Base-by-base conservation (phyloP, 2,888 invertebrate genomes). In the Thera obeliscata region DNA sequence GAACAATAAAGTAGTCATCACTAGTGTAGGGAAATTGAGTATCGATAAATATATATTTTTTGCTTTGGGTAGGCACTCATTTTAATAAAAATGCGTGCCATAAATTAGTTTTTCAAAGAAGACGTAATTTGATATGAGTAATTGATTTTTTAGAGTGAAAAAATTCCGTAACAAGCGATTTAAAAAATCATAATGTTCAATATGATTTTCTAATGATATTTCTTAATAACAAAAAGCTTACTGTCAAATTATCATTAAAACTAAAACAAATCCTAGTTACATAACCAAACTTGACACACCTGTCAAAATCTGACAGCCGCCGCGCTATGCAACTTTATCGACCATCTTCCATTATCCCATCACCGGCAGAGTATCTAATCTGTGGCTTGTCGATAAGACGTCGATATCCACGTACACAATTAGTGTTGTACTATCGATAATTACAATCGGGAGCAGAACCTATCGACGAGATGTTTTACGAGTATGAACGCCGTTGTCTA, bases 361-460 rank as follows among this genome's bases (percentile, higher is more conserved):
- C 81, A 80, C 76, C 41, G 62, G 61, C 46, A 54, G 57, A 36
- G 48, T 65, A 56, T 65, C 56, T 66, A 66, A 67, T 67, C 73
- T 66, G 69, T 64, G 76, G 76, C 64, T 67, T 72, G 73, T 77
- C 81, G 85, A 82, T 70, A 59, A 41, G 59, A 71, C 52, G 59
- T 66, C 60, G 75, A 75, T 86, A 87, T 76, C 81, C 80, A 76
- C 79, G 79, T 78, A 78, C 83, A 84, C 85, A 88, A 87, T 88
- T 87, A 87, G 88, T 86, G 84, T 73, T 81, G 83, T 81, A 71
- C 85, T 90, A 90, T 91, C 90, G 89, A 87, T 90, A 90, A 91
- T 91, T 90, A 87, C 87, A 78, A 91, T 90, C 90, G 82, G 80
- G 78, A 77, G 77, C 78, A 69, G 71, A 75, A 70, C 70, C 68